Evolutionary conservation across 1,140 invertebrate species (phyloP).

Genomic region (Bombus balteatus): DNA sequence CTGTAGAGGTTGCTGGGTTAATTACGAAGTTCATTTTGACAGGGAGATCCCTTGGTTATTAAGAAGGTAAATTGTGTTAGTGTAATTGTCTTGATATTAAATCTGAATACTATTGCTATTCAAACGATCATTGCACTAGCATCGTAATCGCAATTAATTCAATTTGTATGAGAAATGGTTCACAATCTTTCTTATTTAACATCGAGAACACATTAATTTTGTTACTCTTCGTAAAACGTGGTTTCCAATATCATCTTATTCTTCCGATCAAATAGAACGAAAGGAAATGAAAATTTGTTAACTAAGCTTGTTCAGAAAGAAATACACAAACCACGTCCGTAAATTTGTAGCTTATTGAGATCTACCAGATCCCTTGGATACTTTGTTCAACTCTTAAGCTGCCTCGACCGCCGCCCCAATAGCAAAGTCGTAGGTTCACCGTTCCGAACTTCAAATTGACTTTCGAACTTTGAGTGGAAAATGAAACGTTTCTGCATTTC

Average conservation of each 20-base stretch:
- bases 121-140: too few species aligned
- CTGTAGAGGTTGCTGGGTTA: neutral
- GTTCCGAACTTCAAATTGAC: slow-evolving; percentile 48
- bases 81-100: too few species aligned
- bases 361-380: neutral
- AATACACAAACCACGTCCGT: neutral
- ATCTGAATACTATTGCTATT: too few species aligned
- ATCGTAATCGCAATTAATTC: neutral
- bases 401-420: neutral
- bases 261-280: neutral
- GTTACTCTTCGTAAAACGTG: neutral
- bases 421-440: slow-evolving; percentile 15
- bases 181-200: neutral
- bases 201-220: neutral
- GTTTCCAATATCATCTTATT: neutral
- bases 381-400: slow-evolving; percentile 5
- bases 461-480: slow-evolving; percentile 47
- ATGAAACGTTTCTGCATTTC: slow-evolving; percentile 49
- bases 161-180: neutral
- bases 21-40: neutral
- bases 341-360: slow-evolving; percentile 26
- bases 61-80: neutral
- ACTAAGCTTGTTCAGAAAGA: neutral
- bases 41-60: neutral
- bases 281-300: neutral